Conservation (phyloP, 2,113 vertebrate genomes). For the Myiozetetes cayanensis region DNA sequence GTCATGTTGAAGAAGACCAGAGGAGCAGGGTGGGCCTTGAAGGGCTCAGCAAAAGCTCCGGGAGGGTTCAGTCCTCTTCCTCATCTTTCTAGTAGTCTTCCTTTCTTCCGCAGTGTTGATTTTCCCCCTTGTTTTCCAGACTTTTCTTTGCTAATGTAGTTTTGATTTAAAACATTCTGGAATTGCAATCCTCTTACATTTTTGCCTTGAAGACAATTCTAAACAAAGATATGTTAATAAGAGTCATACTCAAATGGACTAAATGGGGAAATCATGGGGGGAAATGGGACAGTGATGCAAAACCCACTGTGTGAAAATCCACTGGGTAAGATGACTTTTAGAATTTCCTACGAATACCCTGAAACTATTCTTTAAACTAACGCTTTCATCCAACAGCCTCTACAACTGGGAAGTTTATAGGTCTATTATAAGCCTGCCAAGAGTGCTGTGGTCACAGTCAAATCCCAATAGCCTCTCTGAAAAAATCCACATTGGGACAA, state of each 20-base stretch:
- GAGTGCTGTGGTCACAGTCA: slow-evolving; percentile 30
- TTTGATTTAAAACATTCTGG: slow-evolving; percentile 15
- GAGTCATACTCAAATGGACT: neutral
- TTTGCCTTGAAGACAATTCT: slow-evolving; percentile 27
- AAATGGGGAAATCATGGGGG: neutral
- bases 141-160: neutral
- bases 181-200: slow-evolving; percentile 7
- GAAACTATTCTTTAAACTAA: slow-evolving; percentile 22
- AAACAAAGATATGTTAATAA: slow-evolving; percentile 17
- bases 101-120: neutral
- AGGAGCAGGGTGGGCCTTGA: neutral
- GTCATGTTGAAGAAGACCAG: neutral
- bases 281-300: neutral
- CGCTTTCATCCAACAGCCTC: neutral
- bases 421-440: slow-evolving; percentile 45
- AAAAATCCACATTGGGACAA: slow-evolving; percentile 21
- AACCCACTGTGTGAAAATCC: neutral
- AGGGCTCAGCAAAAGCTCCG: neutral
- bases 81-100: neutral
- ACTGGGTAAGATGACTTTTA: neutral
- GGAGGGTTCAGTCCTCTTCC: neutral
- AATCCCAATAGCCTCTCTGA: slow-evolving; percentile 1
- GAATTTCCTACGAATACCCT: slow-evolving; percentile 10
- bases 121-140: neutral
- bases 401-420: slow-evolving; percentile 41